phyloP scores from a whole-genome alignment of 2,797 vertebrate species.

The Pipistrellus pipistrellus region DNA sequence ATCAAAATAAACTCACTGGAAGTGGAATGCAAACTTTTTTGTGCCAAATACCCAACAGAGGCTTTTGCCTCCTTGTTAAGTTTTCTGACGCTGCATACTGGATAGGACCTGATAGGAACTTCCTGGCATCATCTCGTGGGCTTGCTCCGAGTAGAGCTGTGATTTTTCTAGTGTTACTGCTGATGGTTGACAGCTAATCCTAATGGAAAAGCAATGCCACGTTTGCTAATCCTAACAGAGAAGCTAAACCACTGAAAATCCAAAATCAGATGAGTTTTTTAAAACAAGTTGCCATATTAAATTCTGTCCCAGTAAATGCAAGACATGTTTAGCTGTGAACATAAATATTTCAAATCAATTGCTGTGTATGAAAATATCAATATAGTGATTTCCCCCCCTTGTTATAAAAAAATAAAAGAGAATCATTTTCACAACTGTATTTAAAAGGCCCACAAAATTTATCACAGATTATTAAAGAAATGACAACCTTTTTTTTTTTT shows the following conservation, averaged over 20 bases:
- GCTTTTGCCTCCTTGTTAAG: constrained; percentile 21
- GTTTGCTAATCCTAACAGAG: constrained; percentile 71
- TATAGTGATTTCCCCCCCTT: background rate
- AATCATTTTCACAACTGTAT: background rate
- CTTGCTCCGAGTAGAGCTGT: constrained; percentile 39
- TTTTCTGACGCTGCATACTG: background rate
- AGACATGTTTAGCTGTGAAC: constrained; percentile 56
- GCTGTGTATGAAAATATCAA: background rate
- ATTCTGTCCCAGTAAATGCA: background rate
- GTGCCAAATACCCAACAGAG: background rate
- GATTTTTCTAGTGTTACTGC: constrained; percentile 54
- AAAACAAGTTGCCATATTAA: background rate
- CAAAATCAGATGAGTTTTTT: constrained; percentile 63
- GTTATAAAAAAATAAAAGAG: background rate
- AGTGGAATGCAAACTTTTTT: background rate
- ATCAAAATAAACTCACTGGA: constrained; percentile 25
- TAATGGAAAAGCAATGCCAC: constrained; percentile 68
- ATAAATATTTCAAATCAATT: constrained; percentile 60
- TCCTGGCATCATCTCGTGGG: background rate
- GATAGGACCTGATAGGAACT: background rate
- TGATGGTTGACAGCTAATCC: constrained; percentile 66
- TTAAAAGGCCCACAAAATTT: background rate
- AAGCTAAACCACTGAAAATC: constrained; percentile 50
- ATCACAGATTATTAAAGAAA: constrained; percentile 22
- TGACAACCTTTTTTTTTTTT: background rate